phyloP scores from a whole-genome alignment of 2,113 vertebrate genomes.

The Holacanthus passer region DNA sequence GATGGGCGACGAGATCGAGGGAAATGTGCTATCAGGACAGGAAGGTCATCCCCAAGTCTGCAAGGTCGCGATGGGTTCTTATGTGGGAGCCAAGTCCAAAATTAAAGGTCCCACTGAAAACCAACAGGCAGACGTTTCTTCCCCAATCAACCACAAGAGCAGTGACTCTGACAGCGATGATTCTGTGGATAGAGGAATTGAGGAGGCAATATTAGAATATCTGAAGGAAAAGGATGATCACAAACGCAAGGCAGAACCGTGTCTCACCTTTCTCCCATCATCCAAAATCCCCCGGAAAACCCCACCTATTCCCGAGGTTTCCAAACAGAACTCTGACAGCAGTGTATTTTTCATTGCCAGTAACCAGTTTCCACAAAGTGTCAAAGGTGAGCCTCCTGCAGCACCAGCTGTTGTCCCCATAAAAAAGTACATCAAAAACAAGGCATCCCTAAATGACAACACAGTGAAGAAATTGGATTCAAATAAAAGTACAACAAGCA shows the following conservation, averaged over 20 bases:
- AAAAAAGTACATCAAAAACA: constrained; percentile 79
- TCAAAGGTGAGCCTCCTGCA: constrained; percentile 54
- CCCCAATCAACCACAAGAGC: constrained; percentile 64
- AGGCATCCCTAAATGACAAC: constrained; percentile 71
- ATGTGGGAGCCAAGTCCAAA: constrained; percentile 57
- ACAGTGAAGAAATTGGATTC: constrained; percentile 57
- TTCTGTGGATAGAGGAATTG: constrained; percentile 94
- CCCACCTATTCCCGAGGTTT: constrained; percentile 58
- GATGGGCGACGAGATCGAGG: constrained; percentile 87
- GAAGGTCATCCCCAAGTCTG: constrained; percentile 67
- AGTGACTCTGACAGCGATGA: constrained; percentile 93
- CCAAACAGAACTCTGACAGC: constrained; percentile 68
- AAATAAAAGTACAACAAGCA: constrained; percentile 49
- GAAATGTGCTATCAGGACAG: constrained; percentile 69
- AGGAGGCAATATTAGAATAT: constrained; percentile 96
- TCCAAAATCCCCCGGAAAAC: constrained; percentile 72
- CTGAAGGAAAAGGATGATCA: constrained; percentile 90
- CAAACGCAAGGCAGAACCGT: constrained; percentile 77
- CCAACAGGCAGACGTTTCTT: constrained; percentile 39
- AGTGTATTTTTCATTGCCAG: constrained; percentile 68
- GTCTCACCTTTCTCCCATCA: constrained; percentile 46
- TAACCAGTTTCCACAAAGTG: constrained; percentile 67
- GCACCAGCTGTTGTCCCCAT: constrained; percentile 52
- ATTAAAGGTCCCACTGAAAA: constrained; percentile 56
- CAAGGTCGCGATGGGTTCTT: constrained; percentile 59